phyloP scores from a whole-genome alignment of 2,113 vertebrate genomes.

The Eubucco bourcierii region DNA sequence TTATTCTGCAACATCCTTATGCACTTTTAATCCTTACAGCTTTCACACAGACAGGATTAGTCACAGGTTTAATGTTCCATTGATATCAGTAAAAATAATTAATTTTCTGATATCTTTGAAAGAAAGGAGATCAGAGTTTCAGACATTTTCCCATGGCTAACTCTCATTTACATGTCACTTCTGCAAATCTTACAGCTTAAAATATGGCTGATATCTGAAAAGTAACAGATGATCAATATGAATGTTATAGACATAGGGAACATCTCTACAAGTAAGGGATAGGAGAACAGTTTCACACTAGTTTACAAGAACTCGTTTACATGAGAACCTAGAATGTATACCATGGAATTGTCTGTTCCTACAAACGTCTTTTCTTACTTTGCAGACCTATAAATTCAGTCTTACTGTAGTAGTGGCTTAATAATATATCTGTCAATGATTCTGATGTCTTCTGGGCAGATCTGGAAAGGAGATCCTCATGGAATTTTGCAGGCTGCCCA shows the following conservation, averaged over 20 bases:
- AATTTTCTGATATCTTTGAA: constrained; percentile 31
- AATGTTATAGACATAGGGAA: neutral
- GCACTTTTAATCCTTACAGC: constrained; percentile 3
- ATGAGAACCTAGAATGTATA: neutral
- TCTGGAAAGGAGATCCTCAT: neutral
- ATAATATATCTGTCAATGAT: neutral
- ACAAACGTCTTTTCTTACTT: neutral
- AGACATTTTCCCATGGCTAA: neutral
- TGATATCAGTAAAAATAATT: constrained; percentile 44
- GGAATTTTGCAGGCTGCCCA: no score
- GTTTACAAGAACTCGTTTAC: neutral
- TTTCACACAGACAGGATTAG: constrained; percentile 24
- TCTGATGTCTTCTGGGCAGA: neutral
- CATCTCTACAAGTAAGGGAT: neutral
- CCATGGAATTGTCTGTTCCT: neutral
- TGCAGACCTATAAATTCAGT: neutral
- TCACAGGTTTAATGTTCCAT: constrained; percentile 40
- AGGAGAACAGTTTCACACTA: neutral
- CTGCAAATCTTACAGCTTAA: neutral
- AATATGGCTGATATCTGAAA: neutral
- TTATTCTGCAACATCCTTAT: constrained; percentile 25
- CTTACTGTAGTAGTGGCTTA: neutral
- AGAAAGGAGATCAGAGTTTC: neutral
- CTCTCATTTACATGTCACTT: neutral
- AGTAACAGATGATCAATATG: neutral